Conservation (phyloP, 2,797 vertebrate species). For the Amniataba percoides region DNA sequence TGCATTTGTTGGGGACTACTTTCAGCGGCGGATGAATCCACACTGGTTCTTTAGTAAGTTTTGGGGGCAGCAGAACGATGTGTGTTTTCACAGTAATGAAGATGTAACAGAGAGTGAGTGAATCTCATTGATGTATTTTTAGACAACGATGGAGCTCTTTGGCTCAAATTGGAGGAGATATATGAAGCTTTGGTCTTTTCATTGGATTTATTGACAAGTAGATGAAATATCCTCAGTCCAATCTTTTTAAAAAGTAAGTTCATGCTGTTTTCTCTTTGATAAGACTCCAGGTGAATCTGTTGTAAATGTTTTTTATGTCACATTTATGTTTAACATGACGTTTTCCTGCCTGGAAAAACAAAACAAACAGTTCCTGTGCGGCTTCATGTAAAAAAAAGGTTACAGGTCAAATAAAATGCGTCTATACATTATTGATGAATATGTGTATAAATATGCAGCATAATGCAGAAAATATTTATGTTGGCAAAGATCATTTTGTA, state of each 20-base stretch:
- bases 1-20: not conserved
- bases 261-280: not conserved
- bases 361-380: not conserved
- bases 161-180: too few species aligned
- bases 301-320: too few species aligned
- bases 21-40: not conserved
- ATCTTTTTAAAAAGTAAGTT: too few species aligned
- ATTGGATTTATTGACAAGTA: not conserved
- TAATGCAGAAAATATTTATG: not conserved
- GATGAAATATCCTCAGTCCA: too few species aligned
- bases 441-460: not conserved
- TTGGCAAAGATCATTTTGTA: not conserved
- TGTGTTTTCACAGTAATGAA: not conserved
- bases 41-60: too few species aligned
- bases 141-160: too few species aligned
- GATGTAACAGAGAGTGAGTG: not conserved
- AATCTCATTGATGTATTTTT: too few species aligned
- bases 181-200: too few species aligned
- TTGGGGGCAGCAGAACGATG: not conserved
- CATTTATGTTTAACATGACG: not conserved
- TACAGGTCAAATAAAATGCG: not conserved
- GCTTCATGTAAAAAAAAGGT: not conserved
- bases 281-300: not conserved
- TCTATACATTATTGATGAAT: not conserved
- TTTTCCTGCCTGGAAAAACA: not conserved